phyloP scores from a whole-genome alignment of 2,797 vertebrate species.

The Orestias chungarensis region DNA sequence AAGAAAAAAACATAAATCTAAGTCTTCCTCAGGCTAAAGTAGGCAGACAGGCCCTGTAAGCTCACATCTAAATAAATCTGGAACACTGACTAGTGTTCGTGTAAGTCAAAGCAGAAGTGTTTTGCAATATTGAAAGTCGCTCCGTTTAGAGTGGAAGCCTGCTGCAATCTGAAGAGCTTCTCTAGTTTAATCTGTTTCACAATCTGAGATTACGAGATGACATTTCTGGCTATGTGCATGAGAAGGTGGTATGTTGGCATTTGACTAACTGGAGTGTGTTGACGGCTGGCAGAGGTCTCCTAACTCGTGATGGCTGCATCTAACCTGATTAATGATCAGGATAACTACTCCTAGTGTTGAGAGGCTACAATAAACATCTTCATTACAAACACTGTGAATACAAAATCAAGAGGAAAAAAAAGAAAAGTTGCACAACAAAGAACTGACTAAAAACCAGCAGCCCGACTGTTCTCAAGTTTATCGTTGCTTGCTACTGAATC shows the following conservation, averaged over 20 bases:
- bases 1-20: conserved; percentile 28
- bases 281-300: conserved; percentile 38
- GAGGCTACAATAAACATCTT: background rate
- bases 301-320: conserved; percentile 63
- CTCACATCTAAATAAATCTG: conserved; percentile 22
- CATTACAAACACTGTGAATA: background rate
- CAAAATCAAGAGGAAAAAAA: background rate
- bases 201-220: background rate
- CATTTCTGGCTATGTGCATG: background rate
- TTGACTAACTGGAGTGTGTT: background rate
- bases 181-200: background rate
- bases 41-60: conserved; percentile 22
- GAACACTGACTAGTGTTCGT: conserved; percentile 4
- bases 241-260: background rate
- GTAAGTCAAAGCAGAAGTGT: conserved; percentile 12
- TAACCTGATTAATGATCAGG: conserved; percentile 42
- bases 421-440: background rate
- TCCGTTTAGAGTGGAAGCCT: background rate
- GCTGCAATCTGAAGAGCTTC: background rate
- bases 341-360: conserved; percentile 9
- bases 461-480: background rate
- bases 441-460: background rate
- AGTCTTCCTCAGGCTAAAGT: conserved; percentile 26
- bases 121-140: conserved; percentile 6
- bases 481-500: background rate